phyloP scores from a whole-genome alignment of 2,113 vertebrate species.

The Lepus timidus region DNA sequence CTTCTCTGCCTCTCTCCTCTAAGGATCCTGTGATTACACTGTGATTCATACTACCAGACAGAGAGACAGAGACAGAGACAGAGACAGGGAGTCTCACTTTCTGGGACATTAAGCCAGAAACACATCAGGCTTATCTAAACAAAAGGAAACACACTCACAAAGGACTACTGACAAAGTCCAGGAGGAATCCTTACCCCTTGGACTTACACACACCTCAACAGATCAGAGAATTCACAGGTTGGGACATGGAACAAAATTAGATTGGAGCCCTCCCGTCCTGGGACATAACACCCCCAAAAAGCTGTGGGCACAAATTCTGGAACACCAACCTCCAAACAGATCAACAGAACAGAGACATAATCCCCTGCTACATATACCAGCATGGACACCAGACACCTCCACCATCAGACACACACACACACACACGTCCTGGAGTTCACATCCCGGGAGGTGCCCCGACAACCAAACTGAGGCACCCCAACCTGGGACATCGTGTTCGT shows the following conservation, averaged over 20 bases:
- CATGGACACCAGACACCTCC: background rate
- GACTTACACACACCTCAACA: background rate
- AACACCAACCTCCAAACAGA: background rate
- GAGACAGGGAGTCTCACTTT: constrained; percentile 33
- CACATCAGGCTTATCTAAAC: background rate
- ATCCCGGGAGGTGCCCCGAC: background rate
- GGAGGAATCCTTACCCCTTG: background rate
- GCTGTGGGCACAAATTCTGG: background rate
- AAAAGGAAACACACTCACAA: constrained; percentile 23
- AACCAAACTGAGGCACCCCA: background rate
- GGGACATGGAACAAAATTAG: background rate
- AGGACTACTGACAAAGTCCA: background rate
- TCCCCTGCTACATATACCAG: background rate
- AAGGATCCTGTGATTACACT: background rate
- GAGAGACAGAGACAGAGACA: background rate
- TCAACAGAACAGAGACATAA: background rate
- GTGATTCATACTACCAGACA: background rate
- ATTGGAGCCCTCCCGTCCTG: background rate
- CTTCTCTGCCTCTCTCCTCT: background rate
- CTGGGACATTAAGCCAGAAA: constrained; percentile 19
- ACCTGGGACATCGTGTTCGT: background rate
- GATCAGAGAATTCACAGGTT: constrained; percentile 24
- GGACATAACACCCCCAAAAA: background rate
- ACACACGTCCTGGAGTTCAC: background rate
- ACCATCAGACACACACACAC: background rate